Evolutionary conservation across 2,113 vertebrate genomes (phyloP), one percentile per base, ranked within the genome.

Genomic region (Alosa alosa): DNA sequence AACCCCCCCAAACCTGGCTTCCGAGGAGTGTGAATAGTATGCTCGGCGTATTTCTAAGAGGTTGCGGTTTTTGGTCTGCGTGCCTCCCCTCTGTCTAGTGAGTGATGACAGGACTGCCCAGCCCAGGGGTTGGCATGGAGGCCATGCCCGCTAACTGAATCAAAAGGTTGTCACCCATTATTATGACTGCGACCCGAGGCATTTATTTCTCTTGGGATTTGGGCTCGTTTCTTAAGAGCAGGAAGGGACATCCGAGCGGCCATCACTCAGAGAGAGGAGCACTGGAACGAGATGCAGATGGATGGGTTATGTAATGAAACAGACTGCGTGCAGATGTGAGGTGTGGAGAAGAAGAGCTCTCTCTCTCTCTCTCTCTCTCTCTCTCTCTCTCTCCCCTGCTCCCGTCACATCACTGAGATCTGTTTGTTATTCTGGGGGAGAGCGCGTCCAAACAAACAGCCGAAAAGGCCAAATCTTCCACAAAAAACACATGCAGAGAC

Each of bases 391-490:
- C 10, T 44, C 10, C 5, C 18, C 20, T 22, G 85, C 88, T 64
- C 89, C 90, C 89, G 92, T 94, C 92, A 93, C 91, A 93, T 94
- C 92, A 93, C 88, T 57, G 11, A 87, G 88, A 92, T 68, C n/a
- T 91, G 93, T 94, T 94, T 94, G 92, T 94, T 94, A 94, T 93
- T 87, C 83, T 91, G 89, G 86, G 90, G 91, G 92, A 86, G 90
- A 92, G 86, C 85, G 86, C 89, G 82, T 91, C 91, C 93, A 94
- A 94, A 94, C 92, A 94, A 94, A 94, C 92, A 92, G 88, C 87
- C 88, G 64, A 87, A 86, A 15, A 83, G 83, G 89, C 89, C 91
- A 91, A 88, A 91, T 81, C 82, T 89, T 90, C 78, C 8, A 82
- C 86, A 46, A 46, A 88, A 86, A 39, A 36, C 68, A 31, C 68